Percentiles rank a stretch among this genome's conserved stretches.
These are phyloP conservation scores for Gadus chalcogrammus DNA, from an alignment of 2,113 vertebrate genomes.

Conservation along the genomic window DNA sequence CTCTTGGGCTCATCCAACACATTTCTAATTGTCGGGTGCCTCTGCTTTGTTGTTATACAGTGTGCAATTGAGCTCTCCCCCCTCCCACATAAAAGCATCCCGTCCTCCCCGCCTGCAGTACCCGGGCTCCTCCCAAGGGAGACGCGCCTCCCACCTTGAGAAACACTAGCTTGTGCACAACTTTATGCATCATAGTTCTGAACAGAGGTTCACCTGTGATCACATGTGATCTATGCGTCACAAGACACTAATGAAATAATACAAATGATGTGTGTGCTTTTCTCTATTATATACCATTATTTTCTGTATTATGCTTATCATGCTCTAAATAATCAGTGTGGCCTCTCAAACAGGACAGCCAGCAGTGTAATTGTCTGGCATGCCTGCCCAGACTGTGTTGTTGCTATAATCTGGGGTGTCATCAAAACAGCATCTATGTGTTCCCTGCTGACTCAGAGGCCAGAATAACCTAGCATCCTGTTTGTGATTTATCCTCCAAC, in stretches of 20 bases:
- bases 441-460: slow-evolving; percentile 23
- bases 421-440: slow-evolving; percentile 12
- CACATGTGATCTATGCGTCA: too few relatives aligned
- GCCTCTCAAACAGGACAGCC: neutral
- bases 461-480: slow-evolving; percentile 17
- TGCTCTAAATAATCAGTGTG: slow-evolving; percentile 25
- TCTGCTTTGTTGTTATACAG: too few relatives aligned
- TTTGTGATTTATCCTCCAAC: neutral
- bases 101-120: too few relatives aligned
- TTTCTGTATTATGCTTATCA: slow-evolving; percentile 4
- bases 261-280: neutral
- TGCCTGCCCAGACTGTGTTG: neutral
- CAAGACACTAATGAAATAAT: neutral
- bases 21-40: too few relatives aligned
- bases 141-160: too few relatives aligned
- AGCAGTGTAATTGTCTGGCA: slow-evolving; percentile 31
- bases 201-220: too few relatives aligned
- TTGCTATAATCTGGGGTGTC: slow-evolving; percentile 23
- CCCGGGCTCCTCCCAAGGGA: too few relatives aligned
- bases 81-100: too few relatives aligned
- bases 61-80: too few relatives aligned
- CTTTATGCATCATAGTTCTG: too few relatives aligned
- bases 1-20: too few relatives aligned
- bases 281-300: slow-evolving; percentile 13
- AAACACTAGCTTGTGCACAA: too few relatives aligned